phyloP scores from a whole-genome alignment of 2,797 vertebrate genomes.

The Rhinoraja longicauda region DNA sequence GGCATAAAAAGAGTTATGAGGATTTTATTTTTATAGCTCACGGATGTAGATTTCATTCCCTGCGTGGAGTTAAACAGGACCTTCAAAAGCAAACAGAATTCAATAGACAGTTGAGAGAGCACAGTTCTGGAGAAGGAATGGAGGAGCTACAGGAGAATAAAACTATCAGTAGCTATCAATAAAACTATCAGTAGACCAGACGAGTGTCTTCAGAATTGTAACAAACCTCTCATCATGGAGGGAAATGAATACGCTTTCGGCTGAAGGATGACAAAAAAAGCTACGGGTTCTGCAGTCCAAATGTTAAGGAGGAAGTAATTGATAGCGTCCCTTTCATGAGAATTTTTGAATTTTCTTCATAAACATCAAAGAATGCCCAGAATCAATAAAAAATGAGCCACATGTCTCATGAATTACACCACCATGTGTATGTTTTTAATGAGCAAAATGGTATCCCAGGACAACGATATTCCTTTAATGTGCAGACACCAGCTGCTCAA shows the following conservation, averaged over 20 bases:
- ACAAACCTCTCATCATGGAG: no score
- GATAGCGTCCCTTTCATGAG: background rate
- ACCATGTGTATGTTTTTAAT: background rate
- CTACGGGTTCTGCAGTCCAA: background rate
- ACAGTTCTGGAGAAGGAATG: no score
- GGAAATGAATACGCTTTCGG: background rate
- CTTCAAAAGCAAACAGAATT: no score
- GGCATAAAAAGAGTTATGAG: no score
- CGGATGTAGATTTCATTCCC: no score
- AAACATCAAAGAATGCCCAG: background rate
- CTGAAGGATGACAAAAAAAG: background rate
- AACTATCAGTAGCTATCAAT: no score
- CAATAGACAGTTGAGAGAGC: no score
- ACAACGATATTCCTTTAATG: background rate
- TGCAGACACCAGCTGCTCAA: background rate
- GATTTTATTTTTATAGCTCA: no score
- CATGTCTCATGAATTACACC: background rate
- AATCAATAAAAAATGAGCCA: background rate
- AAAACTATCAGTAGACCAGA: no score
- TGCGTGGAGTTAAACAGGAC: no score
- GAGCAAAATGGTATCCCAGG: background rate
- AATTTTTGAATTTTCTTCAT: background rate
- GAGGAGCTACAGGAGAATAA: no score
- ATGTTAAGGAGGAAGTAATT: background rate
- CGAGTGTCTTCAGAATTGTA: no score